Conservation (phyloP, 2,888 invertebrate genomes). For the Subacronicta megacephala region DNA sequence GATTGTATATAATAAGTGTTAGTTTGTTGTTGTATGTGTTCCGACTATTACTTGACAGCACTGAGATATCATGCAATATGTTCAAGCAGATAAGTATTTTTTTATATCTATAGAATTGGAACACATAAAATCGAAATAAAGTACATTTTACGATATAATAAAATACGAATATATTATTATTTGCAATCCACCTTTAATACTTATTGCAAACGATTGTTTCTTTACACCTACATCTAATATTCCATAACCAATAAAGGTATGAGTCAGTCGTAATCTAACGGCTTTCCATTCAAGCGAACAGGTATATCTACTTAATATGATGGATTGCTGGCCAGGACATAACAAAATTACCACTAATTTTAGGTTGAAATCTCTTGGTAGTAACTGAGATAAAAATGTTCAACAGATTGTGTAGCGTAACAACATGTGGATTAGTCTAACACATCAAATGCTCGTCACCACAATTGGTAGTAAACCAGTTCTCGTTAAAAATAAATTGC, state of each 20-base stretch:
- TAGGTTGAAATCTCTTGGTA: conserved; percentile 2
- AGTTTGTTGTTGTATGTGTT: not conserved
- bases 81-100: not conserved
- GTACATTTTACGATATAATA: conserved; percentile 12
- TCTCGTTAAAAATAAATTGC: not conserved
- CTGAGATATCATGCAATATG: conserved; percentile 4
- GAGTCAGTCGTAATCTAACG: conserved; percentile 57
- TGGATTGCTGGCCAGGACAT: conserved; percentile 3
- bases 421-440: not conserved
- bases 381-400: conserved; percentile 6
- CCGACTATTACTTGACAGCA: not conserved
- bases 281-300: conserved; percentile 46
- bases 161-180: conserved; percentile 24
- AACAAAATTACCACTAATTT: not conserved
- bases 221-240: conserved; percentile 45
- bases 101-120: not conserved
- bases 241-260: conserved; percentile 36
- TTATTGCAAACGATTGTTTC: conserved; percentile 34
- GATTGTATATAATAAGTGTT: conserved; percentile 20
- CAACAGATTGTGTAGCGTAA: not conserved
- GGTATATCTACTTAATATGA: conserved; percentile 34
- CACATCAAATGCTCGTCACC: not conserved
- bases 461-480: not conserved
- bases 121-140: conserved; percentile 26
- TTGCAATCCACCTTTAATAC: conserved; percentile 34